Evolutionary conservation across 2,113 vertebrate genomes (phyloP), one percentile per base, ranked within the genome.

Genomic region (Syngnathus typhle): DNA sequence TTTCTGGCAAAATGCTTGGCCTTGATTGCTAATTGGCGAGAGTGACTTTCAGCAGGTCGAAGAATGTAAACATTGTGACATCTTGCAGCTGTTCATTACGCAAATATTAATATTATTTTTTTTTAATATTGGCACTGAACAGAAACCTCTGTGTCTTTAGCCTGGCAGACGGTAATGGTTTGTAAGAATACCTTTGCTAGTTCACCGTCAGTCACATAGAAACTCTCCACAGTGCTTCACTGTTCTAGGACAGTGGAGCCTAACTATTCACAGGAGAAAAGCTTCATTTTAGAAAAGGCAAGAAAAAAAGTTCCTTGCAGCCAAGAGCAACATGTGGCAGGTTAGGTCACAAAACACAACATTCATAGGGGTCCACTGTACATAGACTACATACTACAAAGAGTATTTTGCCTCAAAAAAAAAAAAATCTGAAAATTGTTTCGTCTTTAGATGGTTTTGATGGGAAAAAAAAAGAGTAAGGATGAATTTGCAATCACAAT

Each of bases 141-240:
- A 86, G 74, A 85, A 82, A 78, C 60, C 66, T 79, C 78, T 86
- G 69, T 87, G 83, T 87, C 84, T 49, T 72, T 68, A 66, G 7
- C 8, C 77, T 78, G 79, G 74, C 81, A 74, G 23, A 74, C 70
- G 69, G 63, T 59, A 61, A 59, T n/a, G n/a, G 49, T 15, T 5
- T 60, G 73, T 67, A 78, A 81, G 60, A 70, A 79, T 65, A 1
- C 71, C 73, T 74, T 65, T 8, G 61, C 72, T 16, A 5, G 12
- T 60, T 63, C 60, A n/a, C 74, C 46, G 71, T 70, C 65, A 15
- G 37, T 49, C 71, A 76, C 65, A 59, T 68, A 27, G 21, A 58
- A 76, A 76, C 71, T 63, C 71, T 58, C 59, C 21, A 19, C 41
- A n/a, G 43, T 64, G 43, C 39, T 39, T 38, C 4, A 8, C 49